phyloP scores from a whole-genome alignment of 2,888 invertebrate species.

The Biston betularia region DNA sequence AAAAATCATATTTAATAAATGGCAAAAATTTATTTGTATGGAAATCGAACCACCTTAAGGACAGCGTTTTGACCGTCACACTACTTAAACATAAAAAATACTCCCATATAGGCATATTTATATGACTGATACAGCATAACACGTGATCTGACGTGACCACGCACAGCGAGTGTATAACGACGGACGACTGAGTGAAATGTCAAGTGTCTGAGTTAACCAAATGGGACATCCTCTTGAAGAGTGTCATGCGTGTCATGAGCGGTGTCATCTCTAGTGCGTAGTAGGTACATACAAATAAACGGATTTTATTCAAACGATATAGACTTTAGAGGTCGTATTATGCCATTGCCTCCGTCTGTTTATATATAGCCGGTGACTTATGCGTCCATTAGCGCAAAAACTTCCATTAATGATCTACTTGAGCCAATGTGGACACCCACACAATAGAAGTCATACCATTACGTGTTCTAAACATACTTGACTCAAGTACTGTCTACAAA shows the following conservation, averaged over 20 bases:
- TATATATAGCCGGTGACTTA: slow-evolving; percentile 11
- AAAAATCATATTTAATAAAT: too few species aligned
- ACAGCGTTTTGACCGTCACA: too few species aligned
- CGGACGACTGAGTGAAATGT: too few species aligned
- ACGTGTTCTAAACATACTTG: slow-evolving; percentile 14
- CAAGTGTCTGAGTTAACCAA: too few species aligned
- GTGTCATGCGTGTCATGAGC: neutral
- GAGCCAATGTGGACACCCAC: slow-evolving; percentile 14
- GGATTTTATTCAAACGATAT: neutral
- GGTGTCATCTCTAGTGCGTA: neutral
- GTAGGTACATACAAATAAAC: neutral
- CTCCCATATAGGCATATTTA: too few species aligned
- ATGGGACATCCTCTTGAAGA: too few species aligned
- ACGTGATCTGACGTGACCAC: too few species aligned
- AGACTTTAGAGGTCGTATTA: neutral
- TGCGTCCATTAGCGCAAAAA: slow-evolving; percentile 14
- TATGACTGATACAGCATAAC: too few species aligned
- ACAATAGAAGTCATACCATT: slow-evolving; percentile 15
- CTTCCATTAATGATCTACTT: slow-evolving; percentile 22
- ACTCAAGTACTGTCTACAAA: neutral
- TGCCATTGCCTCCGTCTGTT: slow-evolving; percentile 1
- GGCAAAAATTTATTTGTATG: too few species aligned
- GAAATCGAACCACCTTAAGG: too few species aligned
- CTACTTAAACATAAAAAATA: too few species aligned
- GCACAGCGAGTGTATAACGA: too few species aligned